These are phyloP conservation scores for Ophiothrix spiculata DNA, from an alignment of 35 echinoderm and acorn worm species.

Conservation along the genomic window DNA sequence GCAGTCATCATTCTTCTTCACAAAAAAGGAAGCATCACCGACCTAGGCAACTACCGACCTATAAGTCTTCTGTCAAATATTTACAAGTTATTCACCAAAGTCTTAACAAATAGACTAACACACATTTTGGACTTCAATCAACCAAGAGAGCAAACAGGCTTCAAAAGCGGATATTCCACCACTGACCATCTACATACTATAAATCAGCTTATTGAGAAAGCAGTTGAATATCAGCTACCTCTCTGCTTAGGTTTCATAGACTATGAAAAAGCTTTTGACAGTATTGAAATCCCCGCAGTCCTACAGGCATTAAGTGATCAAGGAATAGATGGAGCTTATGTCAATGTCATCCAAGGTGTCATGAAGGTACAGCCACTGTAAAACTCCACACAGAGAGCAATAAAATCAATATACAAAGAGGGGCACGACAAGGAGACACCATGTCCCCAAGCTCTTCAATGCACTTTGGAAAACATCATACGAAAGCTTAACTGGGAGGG, in stretches of 20 bases:
- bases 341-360: not conserved
- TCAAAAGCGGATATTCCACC: slow-evolving; percentile 14
- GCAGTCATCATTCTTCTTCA: not conserved
- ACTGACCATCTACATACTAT: slow-evolving; percentile 27
- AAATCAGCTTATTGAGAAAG: slow-evolving; percentile 28
- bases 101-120: slow-evolving; percentile 10
- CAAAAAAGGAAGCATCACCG: slow-evolving; percentile 14
- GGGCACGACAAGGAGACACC: too few relatives aligned
- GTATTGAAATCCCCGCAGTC: not conserved
- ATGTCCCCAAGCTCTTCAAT: too few relatives aligned
- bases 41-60: slow-evolving; percentile 17
- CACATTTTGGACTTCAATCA: slow-evolving; percentile 22
- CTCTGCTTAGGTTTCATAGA: slow-evolving; percentile 19
- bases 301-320: slow-evolving; percentile 2
- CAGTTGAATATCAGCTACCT: not conserved
- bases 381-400: too few relatives aligned
- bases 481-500: too few relatives aligned
- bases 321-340: too few relatives aligned
- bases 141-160: slow-evolving; percentile 27
- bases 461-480: too few relatives aligned
- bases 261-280: not conserved
- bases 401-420: too few relatives aligned
- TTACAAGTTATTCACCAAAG: slow-evolving; percentile 27
- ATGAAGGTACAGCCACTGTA: not conserved
- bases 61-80: slow-evolving; percentile 28